Evolutionary conservation across 2,888 invertebrate genomes (phyloP).

Genomic region (Halocaridina rubra): DNA sequence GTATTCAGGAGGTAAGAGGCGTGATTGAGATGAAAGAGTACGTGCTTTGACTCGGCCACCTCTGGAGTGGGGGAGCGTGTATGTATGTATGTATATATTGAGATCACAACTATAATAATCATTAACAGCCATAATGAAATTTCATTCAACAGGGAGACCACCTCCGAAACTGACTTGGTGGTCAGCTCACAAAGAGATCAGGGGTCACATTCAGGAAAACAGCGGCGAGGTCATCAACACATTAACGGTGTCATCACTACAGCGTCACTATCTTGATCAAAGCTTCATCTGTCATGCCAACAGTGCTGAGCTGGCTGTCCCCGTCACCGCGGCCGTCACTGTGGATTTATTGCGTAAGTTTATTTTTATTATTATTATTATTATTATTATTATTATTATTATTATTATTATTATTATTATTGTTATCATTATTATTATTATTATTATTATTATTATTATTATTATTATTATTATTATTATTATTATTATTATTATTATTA

Average conservation of each 20-base stretch:
- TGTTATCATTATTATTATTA: slow-evolving; percentile 18
- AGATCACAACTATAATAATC: too few relatives aligned
- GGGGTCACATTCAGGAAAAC: slow-evolving; percentile 25
- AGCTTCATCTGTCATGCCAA: slow-evolving; percentile 55
- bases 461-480: neutral
- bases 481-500: neutral
- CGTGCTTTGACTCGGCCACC: too few relatives aligned
- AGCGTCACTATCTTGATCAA: slow-evolving; percentile 51
- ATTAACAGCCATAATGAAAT: too few relatives aligned
- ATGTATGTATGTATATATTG: too few relatives aligned
- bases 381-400: slow-evolving; percentile 1
- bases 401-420: slow-evolving; percentile 6
- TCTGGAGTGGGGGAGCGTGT: too few relatives aligned
- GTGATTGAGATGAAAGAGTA: too few relatives aligned
- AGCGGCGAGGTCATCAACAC: slow-evolving; percentile 43
- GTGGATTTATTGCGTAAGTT: slow-evolving; percentile 60
- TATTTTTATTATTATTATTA: neutral
- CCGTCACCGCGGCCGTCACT: slow-evolving; percentile 62
- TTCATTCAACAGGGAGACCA: slow-evolving; percentile 45
- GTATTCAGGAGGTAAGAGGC: too few relatives aligned
- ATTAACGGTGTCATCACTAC: slow-evolving; percentile 47
- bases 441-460: neutral
- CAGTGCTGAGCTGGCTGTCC: slow-evolving; percentile 44
- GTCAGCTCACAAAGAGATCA: slow-evolving; percentile 49
- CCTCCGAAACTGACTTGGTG: slow-evolving; percentile 61